Evolutionary conservation across 2,113 vertebrate genomes (phyloP).

Genomic region (Cinclus cinclus): DNA sequence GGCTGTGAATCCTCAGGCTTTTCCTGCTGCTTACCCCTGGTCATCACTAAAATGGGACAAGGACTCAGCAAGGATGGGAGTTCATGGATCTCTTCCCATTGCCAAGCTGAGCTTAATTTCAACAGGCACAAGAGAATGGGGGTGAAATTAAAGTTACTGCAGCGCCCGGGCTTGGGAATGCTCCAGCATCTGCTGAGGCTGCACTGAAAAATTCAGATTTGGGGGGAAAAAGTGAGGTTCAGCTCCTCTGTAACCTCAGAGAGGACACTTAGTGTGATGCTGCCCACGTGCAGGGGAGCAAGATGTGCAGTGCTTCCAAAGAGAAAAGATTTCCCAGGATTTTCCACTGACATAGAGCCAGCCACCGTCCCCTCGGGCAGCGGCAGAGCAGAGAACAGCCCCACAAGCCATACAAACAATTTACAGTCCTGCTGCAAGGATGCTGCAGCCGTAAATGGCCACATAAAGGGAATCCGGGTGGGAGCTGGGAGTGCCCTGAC

Average conservation of each 20-base stretch:
- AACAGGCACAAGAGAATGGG: not conserved
- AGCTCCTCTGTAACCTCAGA: fast-evolving
- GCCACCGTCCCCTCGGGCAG: not conserved
- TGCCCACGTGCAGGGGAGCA: fast-evolving
- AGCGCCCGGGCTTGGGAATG: fast-evolving
- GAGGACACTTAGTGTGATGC: fast-evolving
- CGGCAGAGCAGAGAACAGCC: not conserved
- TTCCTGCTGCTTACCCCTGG: not conserved
- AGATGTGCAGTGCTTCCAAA: fast-evolving
- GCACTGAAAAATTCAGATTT: not conserved
- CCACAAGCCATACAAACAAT: not conserved
- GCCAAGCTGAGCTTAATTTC: not conserved
- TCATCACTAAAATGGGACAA: not conserved
- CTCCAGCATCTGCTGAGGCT: not conserved
- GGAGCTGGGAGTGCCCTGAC: constrained; percentile 17
- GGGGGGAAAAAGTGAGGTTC: fast-evolving
- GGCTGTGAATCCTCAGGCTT: not conserved
- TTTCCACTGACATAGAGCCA: not conserved
- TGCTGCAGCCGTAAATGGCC: not conserved
- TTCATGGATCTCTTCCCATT: fast-evolving
- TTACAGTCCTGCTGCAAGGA: not conserved
- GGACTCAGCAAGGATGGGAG: not conserved
- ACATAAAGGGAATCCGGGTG: not conserved
- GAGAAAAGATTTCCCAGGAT: fast-evolving
- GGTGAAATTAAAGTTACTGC: not conserved